These are phyloP conservation scores for Lysiphlebus fabarum DNA, from an alignment of 1,140 invertebrate species.

Conservation along the genomic window DNA sequence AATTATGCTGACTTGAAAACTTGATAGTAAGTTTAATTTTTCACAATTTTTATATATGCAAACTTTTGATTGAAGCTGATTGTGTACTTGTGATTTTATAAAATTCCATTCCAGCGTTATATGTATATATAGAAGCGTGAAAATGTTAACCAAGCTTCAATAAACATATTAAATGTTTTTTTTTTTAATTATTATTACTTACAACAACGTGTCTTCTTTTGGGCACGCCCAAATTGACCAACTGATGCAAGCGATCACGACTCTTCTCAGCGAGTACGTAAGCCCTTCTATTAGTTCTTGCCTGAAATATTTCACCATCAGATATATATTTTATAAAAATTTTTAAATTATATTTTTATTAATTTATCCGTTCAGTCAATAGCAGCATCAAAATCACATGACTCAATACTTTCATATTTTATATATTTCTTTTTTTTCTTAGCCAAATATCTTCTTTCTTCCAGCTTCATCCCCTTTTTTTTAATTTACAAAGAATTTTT, in stretches of 20 bases:
- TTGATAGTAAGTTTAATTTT: too few species aligned
- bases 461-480: neutral
- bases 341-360: too few species aligned
- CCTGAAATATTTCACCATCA: conserved; percentile 46
- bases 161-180: neutral
- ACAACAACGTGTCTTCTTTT: conserved; percentile 41
- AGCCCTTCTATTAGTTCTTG: conserved; percentile 43
- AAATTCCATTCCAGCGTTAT: neutral
- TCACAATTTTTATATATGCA: too few species aligned
- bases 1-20: too few species aligned
- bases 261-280: conserved; percentile 38
- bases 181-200: conserved; percentile 34
- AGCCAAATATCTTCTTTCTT: neutral
- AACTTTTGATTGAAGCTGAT: too few species aligned
- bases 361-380: too few species aligned
- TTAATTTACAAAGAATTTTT: neutral
- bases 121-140: too few species aligned
- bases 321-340: neutral
- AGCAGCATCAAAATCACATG: too few species aligned
- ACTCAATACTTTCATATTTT: neutral
- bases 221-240: conserved; percentile 48
- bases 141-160: neutral
- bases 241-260: conserved; percentile 43
- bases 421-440: neutral
- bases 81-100: too few species aligned